phyloP scores from a whole-genome alignment of 35 echinoderm and acorn worm genomes.

The Heliocidaris tuberculata region DNA sequence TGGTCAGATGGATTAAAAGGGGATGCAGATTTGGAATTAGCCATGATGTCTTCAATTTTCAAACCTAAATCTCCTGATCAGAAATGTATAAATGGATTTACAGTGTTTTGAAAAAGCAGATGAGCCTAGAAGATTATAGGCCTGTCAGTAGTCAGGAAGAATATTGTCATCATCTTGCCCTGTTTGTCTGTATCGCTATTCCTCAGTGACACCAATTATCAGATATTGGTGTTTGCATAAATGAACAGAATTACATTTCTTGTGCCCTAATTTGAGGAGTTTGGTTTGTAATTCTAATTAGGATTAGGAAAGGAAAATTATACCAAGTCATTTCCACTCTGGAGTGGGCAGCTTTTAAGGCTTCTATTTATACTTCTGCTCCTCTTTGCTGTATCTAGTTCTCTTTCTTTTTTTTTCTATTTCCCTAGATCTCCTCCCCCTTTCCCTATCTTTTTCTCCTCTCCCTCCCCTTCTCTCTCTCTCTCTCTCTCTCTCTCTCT shows the following conservation, averaged over 20 bases:
- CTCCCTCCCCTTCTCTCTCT: too few relatives aligned
- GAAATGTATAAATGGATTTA: slow-evolving; percentile 15
- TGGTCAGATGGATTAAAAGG: not conserved
- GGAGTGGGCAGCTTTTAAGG: not conserved
- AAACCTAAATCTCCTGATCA: slow-evolving; percentile 10
- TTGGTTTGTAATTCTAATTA: not conserved
- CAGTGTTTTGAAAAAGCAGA: not conserved
- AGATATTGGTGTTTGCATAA: not conserved
- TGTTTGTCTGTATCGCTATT: slow-evolving; percentile 20
- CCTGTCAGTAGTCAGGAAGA: not conserved
- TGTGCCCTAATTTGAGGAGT: slow-evolving; percentile 1
- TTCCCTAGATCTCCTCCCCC: not conserved
- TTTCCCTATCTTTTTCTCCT: not conserved
- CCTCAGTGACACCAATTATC: slow-evolving; percentile 1
- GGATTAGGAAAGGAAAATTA: not conserved
- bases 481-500: too few relatives aligned
- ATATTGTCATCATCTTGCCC: slow-evolving; percentile 12
- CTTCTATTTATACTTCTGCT: not conserved
- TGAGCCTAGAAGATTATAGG: slow-evolving; percentile 18
- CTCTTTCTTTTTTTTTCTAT: not conserved
- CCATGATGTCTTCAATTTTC: slow-evolving; percentile 37
- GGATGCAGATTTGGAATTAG: not conserved
- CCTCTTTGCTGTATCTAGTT: not conserved
- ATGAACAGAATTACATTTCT: not conserved
- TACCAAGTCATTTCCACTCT: not conserved